These are phyloP conservation scores for Podarcis cretensis DNA, from an alignment of 2,113 vertebrate genomes.

Conservation along the genomic window DNA sequence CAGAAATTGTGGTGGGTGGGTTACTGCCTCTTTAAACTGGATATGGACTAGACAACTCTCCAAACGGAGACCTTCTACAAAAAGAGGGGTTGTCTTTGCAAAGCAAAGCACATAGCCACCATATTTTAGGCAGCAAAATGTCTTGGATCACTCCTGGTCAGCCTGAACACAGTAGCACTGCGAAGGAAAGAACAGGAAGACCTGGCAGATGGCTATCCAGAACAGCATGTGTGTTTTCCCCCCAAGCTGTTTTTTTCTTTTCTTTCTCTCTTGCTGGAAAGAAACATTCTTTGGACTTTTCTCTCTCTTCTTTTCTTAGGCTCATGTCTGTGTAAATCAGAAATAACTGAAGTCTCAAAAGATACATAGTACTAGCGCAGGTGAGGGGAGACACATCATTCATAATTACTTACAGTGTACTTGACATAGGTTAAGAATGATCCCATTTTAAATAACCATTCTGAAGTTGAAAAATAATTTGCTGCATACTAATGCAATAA, in stretches of 20 bases:
- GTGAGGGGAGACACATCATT: not conserved
- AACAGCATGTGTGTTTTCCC: not conserved
- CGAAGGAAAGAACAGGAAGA: not conserved
- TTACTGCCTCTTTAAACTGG: too few species aligned
- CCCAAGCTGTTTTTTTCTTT: too few species aligned
- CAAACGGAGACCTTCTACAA: too few species aligned
- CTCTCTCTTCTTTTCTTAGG: not conserved
- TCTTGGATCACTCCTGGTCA: not conserved
- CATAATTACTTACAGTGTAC: constrained; percentile 28
- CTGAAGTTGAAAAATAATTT: not conserved
- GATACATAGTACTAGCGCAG: not conserved
- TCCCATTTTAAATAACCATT: constrained; percentile 32
- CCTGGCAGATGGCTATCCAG: not conserved
- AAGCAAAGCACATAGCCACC: too few species aligned
- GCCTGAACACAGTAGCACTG: not conserved
- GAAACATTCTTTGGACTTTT: not conserved
- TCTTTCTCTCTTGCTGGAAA: not conserved
- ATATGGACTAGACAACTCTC: too few species aligned
- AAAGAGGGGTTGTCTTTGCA: too few species aligned
- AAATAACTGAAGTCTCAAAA: constrained; percentile 1
- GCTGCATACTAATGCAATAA: not conserved
- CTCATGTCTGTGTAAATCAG: not conserved
- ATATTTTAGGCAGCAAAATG: not conserved
- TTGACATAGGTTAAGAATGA: constrained; percentile 4
- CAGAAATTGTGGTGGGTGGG: too few species aligned